These are phyloP conservation scores for Bugulina stolonifera DNA, from an alignment of 2,888 invertebrate genomes.

Conservation along the genomic window DNA sequence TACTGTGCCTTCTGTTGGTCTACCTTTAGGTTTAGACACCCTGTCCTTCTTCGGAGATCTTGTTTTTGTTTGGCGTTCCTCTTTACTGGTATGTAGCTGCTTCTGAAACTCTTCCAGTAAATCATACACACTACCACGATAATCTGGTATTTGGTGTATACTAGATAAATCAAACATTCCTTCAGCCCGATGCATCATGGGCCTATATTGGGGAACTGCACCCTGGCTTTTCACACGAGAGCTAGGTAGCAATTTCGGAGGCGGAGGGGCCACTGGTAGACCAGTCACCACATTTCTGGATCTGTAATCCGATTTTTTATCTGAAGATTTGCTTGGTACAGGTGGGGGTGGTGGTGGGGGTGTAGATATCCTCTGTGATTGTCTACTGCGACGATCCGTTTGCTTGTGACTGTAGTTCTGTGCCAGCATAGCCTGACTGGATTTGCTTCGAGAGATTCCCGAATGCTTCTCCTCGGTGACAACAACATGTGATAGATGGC, in stretches of 20 bases:
- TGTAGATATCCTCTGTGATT: too few relatives aligned
- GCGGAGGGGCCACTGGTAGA: background rate
- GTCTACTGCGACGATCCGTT: too few relatives aligned
- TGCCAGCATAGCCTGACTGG: background rate
- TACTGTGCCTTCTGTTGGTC: too few relatives aligned
- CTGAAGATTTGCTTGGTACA: too few relatives aligned
- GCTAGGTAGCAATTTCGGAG: background rate
- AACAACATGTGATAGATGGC: too few relatives aligned
- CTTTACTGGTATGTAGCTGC: background rate
- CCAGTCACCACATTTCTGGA: too few relatives aligned
- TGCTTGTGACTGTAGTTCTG: background rate
- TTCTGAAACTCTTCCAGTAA: slow-evolving; percentile 9
- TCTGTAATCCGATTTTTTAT: too few relatives aligned
- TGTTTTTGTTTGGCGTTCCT: too few relatives aligned
- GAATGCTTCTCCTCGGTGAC: too few relatives aligned
- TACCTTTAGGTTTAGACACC: too few relatives aligned
- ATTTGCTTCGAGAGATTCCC: background rate
- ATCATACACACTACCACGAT: background rate
- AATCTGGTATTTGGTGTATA: background rate
- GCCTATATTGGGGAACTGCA: background rate
- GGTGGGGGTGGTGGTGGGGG: too few relatives aligned
- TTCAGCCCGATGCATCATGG: background rate
- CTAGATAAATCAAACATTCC: slow-evolving; percentile 11
- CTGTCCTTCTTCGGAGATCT: too few relatives aligned
- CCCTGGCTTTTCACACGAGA: background rate